phyloP scores from a whole-genome alignment of 2,113 vertebrate genomes.

The Rhegmatorhina hoffmannsi region DNA sequence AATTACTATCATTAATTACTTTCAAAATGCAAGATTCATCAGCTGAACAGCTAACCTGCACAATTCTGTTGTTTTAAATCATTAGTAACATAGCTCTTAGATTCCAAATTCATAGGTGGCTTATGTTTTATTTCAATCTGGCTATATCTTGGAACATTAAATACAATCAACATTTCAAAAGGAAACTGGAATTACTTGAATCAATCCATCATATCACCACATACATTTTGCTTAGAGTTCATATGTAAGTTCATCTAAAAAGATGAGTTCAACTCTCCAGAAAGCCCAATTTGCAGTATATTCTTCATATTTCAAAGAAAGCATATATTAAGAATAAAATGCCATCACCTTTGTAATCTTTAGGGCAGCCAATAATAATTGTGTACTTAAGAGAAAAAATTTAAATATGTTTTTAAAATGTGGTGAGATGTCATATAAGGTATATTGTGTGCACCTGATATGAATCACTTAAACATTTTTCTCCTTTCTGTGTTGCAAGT shows the following conservation, averaged over 20 bases:
- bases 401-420: neutral
- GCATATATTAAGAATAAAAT: neutral
- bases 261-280: neutral
- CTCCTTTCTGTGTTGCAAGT: neutral
- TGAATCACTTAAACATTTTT: neutral
- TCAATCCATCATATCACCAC: neutral
- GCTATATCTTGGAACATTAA: conserved; percentile 7
- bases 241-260: neutral
- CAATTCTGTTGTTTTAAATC: conserved; percentile 2
- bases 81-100: neutral
- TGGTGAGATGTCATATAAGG: neutral
- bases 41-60: neutral
- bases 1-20: conserved; percentile 3
- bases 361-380: neutral
- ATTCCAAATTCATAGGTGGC: neutral
- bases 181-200: neutral
- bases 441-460: neutral
- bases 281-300: neutral
- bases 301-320: neutral
- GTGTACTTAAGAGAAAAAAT: neutral
- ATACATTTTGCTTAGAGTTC: neutral
- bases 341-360: neutral
- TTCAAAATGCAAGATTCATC: neutral
- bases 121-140: conserved; percentile 9
- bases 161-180: conserved; percentile 16